Percentiles rank a stretch among this genome's conserved stretches.
Conservation (phyloP, 2,888 invertebrate species). For the Dryadula phaetusa region DNA sequence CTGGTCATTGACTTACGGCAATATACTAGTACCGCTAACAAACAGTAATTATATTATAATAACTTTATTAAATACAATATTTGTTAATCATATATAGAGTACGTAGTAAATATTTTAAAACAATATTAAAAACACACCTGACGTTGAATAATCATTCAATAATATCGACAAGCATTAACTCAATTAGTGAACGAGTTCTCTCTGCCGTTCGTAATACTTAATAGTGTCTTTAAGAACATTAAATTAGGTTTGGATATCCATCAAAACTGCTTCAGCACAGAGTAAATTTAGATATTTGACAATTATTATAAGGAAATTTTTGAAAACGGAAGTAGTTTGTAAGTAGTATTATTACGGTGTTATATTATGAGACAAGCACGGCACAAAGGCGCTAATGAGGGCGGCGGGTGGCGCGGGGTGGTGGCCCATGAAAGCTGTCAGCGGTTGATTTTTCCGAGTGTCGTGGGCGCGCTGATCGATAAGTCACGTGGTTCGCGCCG, state of each 20-base stretch:
- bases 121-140: not conserved
- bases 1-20: conserved; percentile 50
- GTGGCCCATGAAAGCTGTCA: conserved; percentile 81
- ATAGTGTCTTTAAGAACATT: conserved; percentile 8
- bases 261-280: conserved; percentile 13
- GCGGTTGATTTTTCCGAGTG: conserved; percentile 84
- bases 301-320: conserved; percentile 34
- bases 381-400: conserved; percentile 83
- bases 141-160: conserved; percentile 15
- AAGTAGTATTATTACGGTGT: conserved; percentile 64
- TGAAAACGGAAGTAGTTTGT: conserved; percentile 38
- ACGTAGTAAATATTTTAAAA: not conserved
- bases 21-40: conserved; percentile 21
- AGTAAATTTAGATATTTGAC: not conserved
- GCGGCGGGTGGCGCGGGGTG: conserved; percentile 59
- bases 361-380: conserved; percentile 80
- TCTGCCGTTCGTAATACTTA: not conserved
- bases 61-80: not conserved
- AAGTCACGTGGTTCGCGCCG: conserved; percentile 79
- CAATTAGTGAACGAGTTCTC: conserved; percentile 27
- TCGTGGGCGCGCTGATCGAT: conserved; percentile 83
- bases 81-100: conserved; percentile 10
- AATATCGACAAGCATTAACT: conserved; percentile 22
- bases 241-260: conserved; percentile 15
- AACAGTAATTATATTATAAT: conserved; percentile 10